Conservation (phyloP, 2,888 invertebrate species). For the Megastigmus dorsalis region DNA sequence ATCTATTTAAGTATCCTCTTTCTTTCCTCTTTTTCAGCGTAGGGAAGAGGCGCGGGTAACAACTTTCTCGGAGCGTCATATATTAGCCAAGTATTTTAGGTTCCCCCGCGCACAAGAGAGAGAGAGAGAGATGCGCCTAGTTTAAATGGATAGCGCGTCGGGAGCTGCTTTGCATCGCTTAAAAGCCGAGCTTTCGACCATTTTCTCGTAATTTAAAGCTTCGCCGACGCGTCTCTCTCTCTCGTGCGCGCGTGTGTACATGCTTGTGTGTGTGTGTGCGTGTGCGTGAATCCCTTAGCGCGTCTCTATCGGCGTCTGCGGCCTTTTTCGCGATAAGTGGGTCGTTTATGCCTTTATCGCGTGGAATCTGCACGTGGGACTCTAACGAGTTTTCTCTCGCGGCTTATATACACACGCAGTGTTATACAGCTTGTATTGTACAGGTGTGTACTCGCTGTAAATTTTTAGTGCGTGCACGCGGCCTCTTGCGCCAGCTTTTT, state of each 20-base stretch:
- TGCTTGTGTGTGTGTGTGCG: not conserved
- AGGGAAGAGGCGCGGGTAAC: conserved; percentile 58
- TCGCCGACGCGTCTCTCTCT: not conserved
- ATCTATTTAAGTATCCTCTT: conserved; percentile 57
- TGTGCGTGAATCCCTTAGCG: not conserved
- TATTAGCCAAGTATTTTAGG: conserved; percentile 63
- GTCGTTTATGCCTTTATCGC: conserved; percentile 41
- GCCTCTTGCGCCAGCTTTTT: not conserved
- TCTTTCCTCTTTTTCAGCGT: conserved; percentile 10
- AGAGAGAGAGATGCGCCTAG: conserved; percentile 50
- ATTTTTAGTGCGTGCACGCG: conserved; percentile 16
- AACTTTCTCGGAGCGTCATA: conserved; percentile 60
- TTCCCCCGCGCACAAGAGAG: too few relatives aligned
- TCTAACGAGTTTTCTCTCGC: conserved; percentile 25
- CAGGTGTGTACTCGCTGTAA: not conserved
- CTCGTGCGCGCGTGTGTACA: not conserved
- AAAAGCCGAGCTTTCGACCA: conserved; percentile 11
- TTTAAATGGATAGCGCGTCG: conserved; percentile 45
- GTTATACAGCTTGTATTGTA: not conserved
- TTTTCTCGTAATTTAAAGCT: conserved; percentile 48
- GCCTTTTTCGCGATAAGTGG: conserved; percentile 31
- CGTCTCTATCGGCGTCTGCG: conserved; percentile 5
- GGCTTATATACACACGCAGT: not conserved
- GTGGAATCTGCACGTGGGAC: conserved; percentile 2
- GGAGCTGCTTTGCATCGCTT: conserved; percentile 23